Conservation (phyloP, 1,140 invertebrate species). For the Zelostemma sp. region DNA sequence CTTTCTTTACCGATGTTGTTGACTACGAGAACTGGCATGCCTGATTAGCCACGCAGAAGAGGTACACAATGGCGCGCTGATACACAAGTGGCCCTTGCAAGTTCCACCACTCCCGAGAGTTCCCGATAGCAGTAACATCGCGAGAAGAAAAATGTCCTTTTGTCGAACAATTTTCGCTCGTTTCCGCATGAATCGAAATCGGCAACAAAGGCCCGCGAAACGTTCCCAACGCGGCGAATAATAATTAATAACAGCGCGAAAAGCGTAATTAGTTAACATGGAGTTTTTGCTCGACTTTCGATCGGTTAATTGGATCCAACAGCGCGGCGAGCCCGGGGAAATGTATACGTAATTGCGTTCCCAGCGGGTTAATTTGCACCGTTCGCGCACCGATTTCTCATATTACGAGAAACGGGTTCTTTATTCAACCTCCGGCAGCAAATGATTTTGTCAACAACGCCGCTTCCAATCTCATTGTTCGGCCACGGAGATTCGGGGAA, state of each 20-base stretch:
- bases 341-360: constrained; percentile 34
- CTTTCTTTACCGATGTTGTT: constrained; percentile 39
- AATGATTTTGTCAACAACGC: background rate
- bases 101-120: too few species aligned
- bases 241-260: constrained; percentile 1
- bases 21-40: constrained; percentile 43
- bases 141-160: too few species aligned
- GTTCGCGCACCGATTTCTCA: constrained; percentile 23
- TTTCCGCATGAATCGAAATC: too few species aligned
- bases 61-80: constrained; percentile 41
- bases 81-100: constrained; percentile 42
- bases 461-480: too few species aligned
- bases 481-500: too few species aligned
- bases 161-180: too few species aligned
- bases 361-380: constrained; percentile 30
- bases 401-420: constrained; percentile 25
- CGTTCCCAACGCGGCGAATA: background rate
- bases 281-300: constrained; percentile 27
- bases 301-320: constrained; percentile 32
- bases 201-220: too few species aligned
- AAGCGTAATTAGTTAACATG: constrained; percentile 20
- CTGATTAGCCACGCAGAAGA: constrained; percentile 46
- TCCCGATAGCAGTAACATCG: too few species aligned
- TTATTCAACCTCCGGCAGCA: constrained; percentile 2
- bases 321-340: constrained; percentile 19